Base-by-base conservation (phyloP, 2,797 vertebrate genomes). In the Coreius guichenoti region DNA sequence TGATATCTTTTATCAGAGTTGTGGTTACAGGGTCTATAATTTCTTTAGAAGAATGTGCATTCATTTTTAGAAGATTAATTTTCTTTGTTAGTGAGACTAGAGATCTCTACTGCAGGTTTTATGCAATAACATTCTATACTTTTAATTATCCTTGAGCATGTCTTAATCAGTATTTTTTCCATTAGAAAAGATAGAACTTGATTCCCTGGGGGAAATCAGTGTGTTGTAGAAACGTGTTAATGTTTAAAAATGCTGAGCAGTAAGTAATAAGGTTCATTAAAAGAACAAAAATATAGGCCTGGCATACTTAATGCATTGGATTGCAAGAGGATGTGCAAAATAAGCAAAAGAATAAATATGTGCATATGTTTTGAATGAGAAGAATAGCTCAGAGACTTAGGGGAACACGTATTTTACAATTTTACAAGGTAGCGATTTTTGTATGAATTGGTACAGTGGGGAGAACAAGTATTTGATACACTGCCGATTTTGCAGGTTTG, bases 41-140 rank as follows among this genome's bases (percentile, higher is more conserved):
- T 21, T 33, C 39, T 33, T 82, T 39, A 65, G 67, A 80, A 23
- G 79, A 85, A 76, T 81, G 67, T 68, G 43, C 26, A 23, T 68
- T 68, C 0, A 13, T 79, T 47, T 77, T 26, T 58, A 45, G 14
- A 54, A 69, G 43, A 31, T 51, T 31, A 13, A 21, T 56, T 56
- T 54, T 1, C 17, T 72, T 72, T 47, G 47, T 47, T 70, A 26
- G 39, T 26, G 43, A 49, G 43, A 49, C 8, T 47, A 11, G 43
- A 72, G 23, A 26, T 26, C 68, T 43, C 13, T 14, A 26, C 72
- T 74, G 72, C 16, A 49, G 14, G 13, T 19, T 49, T 8, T 16
- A 51, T 45, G 72, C 49, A 33, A 33, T 54, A 33, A 33, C 26
- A 33, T 76, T 39, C 4, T 4, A 68, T 54, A 49, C 21, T 3